Evolutionary conservation across 2,888 invertebrate species (phyloP).

Genomic region (Cataglyphis livida): DNA sequence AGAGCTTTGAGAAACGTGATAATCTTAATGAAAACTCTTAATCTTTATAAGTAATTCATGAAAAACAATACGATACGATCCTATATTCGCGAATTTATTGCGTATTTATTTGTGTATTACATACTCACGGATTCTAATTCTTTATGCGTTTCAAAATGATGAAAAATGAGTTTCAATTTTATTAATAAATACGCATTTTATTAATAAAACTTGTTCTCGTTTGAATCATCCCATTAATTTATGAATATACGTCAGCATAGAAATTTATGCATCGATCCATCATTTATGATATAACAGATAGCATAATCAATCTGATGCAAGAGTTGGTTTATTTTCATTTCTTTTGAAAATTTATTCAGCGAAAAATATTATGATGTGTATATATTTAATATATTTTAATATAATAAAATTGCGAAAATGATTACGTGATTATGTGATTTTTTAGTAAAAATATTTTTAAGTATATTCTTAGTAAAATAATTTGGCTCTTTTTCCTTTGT

Average conservation of each 20-base stretch:
- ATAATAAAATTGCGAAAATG: background rate
- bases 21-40: background rate
- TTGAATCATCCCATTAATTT: background rate
- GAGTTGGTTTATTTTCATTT: slow-evolving; percentile 12
- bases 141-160: background rate
- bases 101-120: background rate
- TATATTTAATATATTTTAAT: background rate
- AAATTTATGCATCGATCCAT: background rate
- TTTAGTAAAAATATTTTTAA: background rate
- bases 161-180: background rate
- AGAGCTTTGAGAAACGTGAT: background rate
- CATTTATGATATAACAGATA: background rate
- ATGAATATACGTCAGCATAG: background rate
- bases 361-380: background rate
- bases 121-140: background rate
- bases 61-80: background rate
- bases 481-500: background rate
- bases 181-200: background rate
- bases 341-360: background rate
- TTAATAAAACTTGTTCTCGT: background rate
- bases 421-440: no score
- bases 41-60: background rate
- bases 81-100: background rate
- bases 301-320: slow-evolving; percentile 22
- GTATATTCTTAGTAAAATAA: background rate